Conservation (phyloP, 2,888 invertebrate species). For the Hirtodrosophila confusa region DNA sequence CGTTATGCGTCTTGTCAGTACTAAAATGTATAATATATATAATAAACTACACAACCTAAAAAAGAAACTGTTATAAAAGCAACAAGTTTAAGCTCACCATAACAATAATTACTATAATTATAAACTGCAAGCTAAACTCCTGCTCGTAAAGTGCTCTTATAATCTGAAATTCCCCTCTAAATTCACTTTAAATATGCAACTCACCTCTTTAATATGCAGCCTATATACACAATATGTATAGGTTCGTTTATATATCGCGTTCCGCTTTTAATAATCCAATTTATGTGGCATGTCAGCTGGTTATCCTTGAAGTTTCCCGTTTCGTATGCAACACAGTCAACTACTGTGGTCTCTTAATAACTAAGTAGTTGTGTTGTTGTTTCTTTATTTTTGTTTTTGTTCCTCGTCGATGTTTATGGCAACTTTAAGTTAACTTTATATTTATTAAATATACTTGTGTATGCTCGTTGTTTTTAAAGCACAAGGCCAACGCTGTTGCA, state of each 20-base stretch:
- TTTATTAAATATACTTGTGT: constrained; percentile 31
- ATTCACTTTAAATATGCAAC: constrained; percentile 46
- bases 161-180: not conserved
- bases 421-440: constrained; percentile 58
- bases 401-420: constrained; percentile 59
- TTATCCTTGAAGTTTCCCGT: constrained; percentile 72
- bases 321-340: constrained; percentile 47
- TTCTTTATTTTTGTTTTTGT: constrained; percentile 24
- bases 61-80: no score
- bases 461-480: constrained; percentile 40
- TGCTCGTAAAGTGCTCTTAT: no score
- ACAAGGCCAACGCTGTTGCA: constrained; percentile 71
- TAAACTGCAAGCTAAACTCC: no score
- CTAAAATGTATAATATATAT: no score
- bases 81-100: no score
- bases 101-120: no score
- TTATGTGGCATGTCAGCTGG: constrained; percentile 79
- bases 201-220: constrained; percentile 59
- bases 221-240: constrained; percentile 38
- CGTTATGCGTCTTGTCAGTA: no score
- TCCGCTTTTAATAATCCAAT: constrained; percentile 72
- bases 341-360: constrained; percentile 32
- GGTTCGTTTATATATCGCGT: constrained; percentile 42
- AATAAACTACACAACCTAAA: no score
- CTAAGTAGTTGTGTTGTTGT: constrained; percentile 13